Base-by-base conservation (phyloP, 1,140 invertebrate species). In the Magallana gigas region DNA sequence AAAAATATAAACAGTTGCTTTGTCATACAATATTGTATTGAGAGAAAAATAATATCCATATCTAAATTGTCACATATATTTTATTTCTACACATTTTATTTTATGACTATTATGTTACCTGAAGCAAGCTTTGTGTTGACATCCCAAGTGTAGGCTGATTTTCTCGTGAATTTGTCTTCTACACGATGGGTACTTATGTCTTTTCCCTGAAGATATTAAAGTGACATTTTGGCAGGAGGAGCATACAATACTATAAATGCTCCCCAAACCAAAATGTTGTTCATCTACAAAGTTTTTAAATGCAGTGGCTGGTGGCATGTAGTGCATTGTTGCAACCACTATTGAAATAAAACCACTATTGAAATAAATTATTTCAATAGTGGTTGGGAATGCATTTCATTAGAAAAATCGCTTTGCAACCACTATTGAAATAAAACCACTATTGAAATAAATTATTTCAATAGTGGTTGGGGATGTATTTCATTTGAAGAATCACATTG, bases 101-200 rank as follows among this genome's bases (percentile, higher is more conserved):
- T 60, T 12, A 60, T 60, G 59, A 62, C 18, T 62, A 62, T 62
- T 6, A 62, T 62, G 60, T 14, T 62, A 62, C 60, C 60, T 62
- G 60, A 62, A 62, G 60, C 60, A 14, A 62, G 60, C 60, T 62
- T 62, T 62, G 60, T 62, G 14, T 62, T 62, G 60, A 62, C 60
- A 62, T 62, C 60, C 60, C 60, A 62, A 14, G 60, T 62, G 60
- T 62, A 62, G 14, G 12, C 12, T 62, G 60, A 5, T 62, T 62
- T 62, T 14, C 60, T 62, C 14, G 14, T 62, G 12, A 62, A 14
- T 62, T 12, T 11, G 8, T 62, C 60, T 62, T n/a, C 60, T 62
- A 62, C 14, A n/a, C 60, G 11, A 62, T 62, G 14, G 1, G 60
- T 62, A 62, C 60, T 62, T 62, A 4, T 62, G 60, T 14, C 60